Conservation (phyloP, 2,888 invertebrate genomes). For the Parapristionchus giblindavisi region DNA sequence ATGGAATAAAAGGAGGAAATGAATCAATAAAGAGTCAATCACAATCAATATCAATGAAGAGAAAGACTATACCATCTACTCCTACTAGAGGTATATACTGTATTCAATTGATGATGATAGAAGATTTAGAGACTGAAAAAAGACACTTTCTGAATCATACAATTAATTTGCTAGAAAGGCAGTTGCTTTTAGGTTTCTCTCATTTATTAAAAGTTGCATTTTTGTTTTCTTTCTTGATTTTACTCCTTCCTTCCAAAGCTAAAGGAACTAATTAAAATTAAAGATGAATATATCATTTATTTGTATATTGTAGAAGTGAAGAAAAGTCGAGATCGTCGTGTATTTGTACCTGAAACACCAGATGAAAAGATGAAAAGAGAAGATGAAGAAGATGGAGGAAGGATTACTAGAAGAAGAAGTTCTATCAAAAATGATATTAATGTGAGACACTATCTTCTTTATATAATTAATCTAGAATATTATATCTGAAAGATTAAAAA, state of each 20-base stretch:
- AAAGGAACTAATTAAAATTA: neutral
- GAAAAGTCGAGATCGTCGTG: conserved; percentile 8
- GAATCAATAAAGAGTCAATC: conserved; percentile 3
- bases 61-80: conserved; percentile 10
- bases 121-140: neutral
- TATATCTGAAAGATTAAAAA: too few species aligned
- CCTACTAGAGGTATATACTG: conserved; percentile 10
- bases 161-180: neutral
- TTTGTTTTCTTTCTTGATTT: neutral
- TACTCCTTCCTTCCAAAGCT: neutral
- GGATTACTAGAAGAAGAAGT: conserved; percentile 33
- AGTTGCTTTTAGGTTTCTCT: neutral
- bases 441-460: too few species aligned
- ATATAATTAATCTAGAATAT: too few species aligned
- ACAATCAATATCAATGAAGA: neutral
- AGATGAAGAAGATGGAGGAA: conserved; percentile 31
- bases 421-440: conserved; percentile 18
- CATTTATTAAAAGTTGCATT: neutral
- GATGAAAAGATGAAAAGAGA: conserved; percentile 47
- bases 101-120: neutral
- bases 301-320: conserved; percentile 1
- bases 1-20: neutral
- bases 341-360: conserved; percentile 52
- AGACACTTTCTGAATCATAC: neutral
- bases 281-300: too few species aligned